Evolutionary conservation across 2,888 invertebrate genomes (phyloP).

Genomic region (Teinopalpus imperialis): DNA sequence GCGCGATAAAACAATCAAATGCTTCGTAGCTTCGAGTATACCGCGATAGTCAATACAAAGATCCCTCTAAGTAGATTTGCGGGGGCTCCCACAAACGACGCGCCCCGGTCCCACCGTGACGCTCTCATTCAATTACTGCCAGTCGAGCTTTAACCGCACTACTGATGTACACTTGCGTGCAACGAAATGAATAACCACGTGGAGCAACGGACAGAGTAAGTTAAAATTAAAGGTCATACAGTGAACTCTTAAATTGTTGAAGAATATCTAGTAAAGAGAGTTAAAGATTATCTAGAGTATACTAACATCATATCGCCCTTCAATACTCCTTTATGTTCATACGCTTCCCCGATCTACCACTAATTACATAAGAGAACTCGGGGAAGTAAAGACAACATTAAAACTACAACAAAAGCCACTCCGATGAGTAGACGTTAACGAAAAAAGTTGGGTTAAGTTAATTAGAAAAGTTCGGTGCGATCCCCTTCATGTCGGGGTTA

Average conservation of each 20-base stretch:
- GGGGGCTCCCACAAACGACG: slow-evolving; percentile 46
- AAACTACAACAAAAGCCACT: slow-evolving; percentile 60
- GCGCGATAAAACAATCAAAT: slow-evolving; percentile 8
- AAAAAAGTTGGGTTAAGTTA: slow-evolving; percentile 65
- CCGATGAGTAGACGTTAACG: slow-evolving; percentile 50
- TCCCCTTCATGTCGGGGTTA: slow-evolving; percentile 25
- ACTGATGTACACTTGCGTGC: slow-evolving; percentile 16
- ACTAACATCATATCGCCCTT: too few species aligned
- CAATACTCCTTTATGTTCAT: too few species aligned
- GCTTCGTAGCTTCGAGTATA: slow-evolving; percentile 39
- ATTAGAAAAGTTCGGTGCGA: slow-evolving; percentile 64
- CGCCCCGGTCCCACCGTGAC: slow-evolving; percentile 36
- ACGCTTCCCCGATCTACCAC: too few species aligned
- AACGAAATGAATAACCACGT: not conserved
- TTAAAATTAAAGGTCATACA: too few species aligned
- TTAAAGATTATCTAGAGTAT: too few species aligned
- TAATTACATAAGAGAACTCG: slow-evolving; percentile 5
- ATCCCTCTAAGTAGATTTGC: slow-evolving; percentile 71
- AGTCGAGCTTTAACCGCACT: slow-evolving; percentile 25
- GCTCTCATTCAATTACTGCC: slow-evolving; percentile 61
- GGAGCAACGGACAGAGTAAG: not conserved
- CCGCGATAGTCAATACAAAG: slow-evolving; percentile 69
- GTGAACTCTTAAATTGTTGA: too few species aligned
- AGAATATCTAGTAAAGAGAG: too few species aligned
- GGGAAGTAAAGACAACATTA: slow-evolving; percentile 40